Conservation (phyloP, 2,113 vertebrate genomes). For the Perca flavescens region DNA sequence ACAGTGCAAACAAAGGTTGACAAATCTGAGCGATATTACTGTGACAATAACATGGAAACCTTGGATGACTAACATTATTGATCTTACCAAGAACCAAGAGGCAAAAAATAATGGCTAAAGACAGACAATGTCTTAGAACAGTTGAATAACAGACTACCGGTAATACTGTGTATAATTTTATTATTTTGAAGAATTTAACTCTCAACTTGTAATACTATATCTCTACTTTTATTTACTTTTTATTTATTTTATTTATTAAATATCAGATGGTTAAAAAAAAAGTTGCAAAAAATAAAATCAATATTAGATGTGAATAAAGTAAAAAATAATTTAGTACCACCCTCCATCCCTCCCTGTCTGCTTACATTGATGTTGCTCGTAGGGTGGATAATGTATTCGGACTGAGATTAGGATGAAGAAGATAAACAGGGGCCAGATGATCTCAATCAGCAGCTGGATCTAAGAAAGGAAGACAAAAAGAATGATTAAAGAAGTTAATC, state of each 20-base stretch:
- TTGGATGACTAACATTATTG: slow-evolving; percentile 30
- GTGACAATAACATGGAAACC: slow-evolving; percentile 35
- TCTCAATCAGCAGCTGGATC: slow-evolving; percentile 95
- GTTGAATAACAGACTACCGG: not conserved
- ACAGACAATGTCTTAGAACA: not conserved
- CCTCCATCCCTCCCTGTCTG: not conserved
- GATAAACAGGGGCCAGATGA: slow-evolving; percentile 97
- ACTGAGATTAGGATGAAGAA: slow-evolving; percentile 98
- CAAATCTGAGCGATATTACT: slow-evolving; percentile 24
- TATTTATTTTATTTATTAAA: not conserved
- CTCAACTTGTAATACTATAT: not conserved
- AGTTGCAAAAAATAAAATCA: no score
- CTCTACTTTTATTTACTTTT: not conserved
- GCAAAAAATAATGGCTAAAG: not conserved
- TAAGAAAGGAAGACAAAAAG: slow-evolving; percentile 67
- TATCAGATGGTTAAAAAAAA: not conserved
- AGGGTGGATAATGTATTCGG: slow-evolving; percentile 93
- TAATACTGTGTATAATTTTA: not conserved
- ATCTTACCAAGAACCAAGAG: slow-evolving; percentile 11
- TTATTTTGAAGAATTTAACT: not conserved
- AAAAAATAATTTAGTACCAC: not conserved
- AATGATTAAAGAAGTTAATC: not conserved
- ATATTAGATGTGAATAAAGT: not conserved
- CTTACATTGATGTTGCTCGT: slow-evolving; percentile 97
- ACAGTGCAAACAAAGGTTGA: slow-evolving; percentile 71